These are phyloP conservation scores for Carassius carassius DNA, from an alignment of 2,113 vertebrate species.

Conservation along the genomic window DNA sequence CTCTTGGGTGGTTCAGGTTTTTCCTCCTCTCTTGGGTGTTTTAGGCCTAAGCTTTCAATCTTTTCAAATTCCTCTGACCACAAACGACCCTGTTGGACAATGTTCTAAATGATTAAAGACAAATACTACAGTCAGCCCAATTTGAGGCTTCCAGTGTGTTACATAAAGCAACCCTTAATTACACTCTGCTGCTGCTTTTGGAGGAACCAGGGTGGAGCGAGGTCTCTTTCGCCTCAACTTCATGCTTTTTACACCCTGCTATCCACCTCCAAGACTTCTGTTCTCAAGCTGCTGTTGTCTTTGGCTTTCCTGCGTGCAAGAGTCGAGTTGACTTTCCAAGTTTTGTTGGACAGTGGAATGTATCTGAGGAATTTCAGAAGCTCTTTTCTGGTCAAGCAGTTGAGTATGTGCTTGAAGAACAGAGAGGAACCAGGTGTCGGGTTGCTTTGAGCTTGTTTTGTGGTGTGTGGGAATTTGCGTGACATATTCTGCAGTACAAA, in stretches of 20 bases:
- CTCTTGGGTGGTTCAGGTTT: slow-evolving; percentile 12
- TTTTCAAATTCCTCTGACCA: slow-evolving; percentile 56
- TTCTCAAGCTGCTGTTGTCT: slow-evolving; percentile 66
- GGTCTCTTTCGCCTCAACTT: slow-evolving; percentile 62
- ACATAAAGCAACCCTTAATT: slow-evolving; percentile 71
- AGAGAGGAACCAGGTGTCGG: slow-evolving; percentile 59
- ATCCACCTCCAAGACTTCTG: slow-evolving; percentile 65
- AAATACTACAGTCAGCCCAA: slow-evolving; percentile 60
- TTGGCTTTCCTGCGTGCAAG: slow-evolving; percentile 62
- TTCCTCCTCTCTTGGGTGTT: slow-evolving; percentile 19
- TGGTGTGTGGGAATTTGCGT: slow-evolving; percentile 50
- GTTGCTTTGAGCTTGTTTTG: slow-evolving; percentile 60
- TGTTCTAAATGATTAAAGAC: slow-evolving; percentile 66
- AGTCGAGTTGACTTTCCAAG: slow-evolving; percentile 55
- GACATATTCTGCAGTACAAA: slow-evolving; percentile 45
- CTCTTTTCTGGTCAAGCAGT: slow-evolving; percentile 7
- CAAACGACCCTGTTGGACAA: slow-evolving; percentile 63
- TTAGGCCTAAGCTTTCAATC: slow-evolving; percentile 49
- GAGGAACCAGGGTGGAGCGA: slow-evolving; percentile 73
- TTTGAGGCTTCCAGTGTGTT: slow-evolving; percentile 61
- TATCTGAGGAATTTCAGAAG: slow-evolving; percentile 19
- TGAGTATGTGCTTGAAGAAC: slow-evolving; percentile 10
- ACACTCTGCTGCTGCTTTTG: slow-evolving; percentile 64
- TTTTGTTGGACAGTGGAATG: slow-evolving; percentile 33
- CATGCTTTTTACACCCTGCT: slow-evolving; percentile 58